These are phyloP conservation scores for Corynorhinus townsendii DNA, from an alignment of 2,113 vertebrate genomes.

Conservation along the genomic window DNA sequence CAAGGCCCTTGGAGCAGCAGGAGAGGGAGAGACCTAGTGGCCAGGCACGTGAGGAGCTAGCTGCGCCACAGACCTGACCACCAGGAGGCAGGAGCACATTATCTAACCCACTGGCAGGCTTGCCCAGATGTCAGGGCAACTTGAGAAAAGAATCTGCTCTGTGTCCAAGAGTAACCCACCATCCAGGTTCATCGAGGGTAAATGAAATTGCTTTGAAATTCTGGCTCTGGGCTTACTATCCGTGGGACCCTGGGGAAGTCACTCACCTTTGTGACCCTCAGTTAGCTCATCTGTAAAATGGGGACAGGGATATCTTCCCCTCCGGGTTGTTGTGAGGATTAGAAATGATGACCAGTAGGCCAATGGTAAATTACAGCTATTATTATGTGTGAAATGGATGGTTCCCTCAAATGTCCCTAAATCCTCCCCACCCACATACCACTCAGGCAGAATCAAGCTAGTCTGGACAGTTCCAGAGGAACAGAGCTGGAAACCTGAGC, in stretches of 20 bases:
- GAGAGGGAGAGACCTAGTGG: background rate
- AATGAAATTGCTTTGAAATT: background rate
- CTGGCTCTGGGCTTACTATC: background rate
- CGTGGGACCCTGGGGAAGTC: background rate
- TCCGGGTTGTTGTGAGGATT: background rate
- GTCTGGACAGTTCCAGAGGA: background rate
- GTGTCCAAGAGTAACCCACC: background rate
- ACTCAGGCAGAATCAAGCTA: background rate
- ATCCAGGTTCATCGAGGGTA: background rate
- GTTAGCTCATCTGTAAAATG: conserved; percentile 12
- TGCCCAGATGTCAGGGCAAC: background rate
- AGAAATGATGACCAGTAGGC: background rate
- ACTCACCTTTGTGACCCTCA: background rate
- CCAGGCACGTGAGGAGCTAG: background rate
- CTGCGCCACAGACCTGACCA: background rate
- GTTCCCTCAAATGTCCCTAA: background rate
- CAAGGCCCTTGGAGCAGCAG: background rate
- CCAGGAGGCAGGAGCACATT: conserved; percentile 58
- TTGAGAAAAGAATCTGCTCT: background rate
- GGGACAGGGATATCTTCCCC: background rate
- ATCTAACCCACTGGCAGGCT: background rate
- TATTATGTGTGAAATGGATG: background rate
- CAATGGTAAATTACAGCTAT: background rate
- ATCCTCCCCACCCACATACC: background rate
- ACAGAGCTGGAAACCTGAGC: background rate